phyloP scores from a whole-genome alignment of 2,113 vertebrate genomes.

The Xenopus tropicalis region UCB_Xtro_10.0 CM004449.2:25193501-25194000 shows the following conservation, averaged over 20 bases:
- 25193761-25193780: slow-evolving; percentile 84
- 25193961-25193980: no score
- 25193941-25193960: no score
- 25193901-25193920: no score
- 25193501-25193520: no score
- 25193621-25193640: slow-evolving; percentile 79
- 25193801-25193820: slow-evolving; percentile 85
- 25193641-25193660: slow-evolving; percentile 86
- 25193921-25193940: no score
- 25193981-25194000: no score
- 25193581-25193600: neutral
- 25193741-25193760: slow-evolving; percentile 85
- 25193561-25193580: slow-evolving; percentile 13
- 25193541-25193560: neutral
- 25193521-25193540: no score
- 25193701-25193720: slow-evolving; percentile 87
- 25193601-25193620: neutral
- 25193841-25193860: neutral
- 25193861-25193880: no score
- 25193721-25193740: slow-evolving; percentile 80
- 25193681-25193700: slow-evolving; percentile 73
- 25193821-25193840: neutral
- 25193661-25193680: slow-evolving; percentile 83
- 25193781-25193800: slow-evolving; percentile 79
- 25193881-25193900: no score